Evolutionary conservation across 53 echinoderm and acorn worm species (phyloP).

Genomic region (Astropecten irregularis): DNA sequence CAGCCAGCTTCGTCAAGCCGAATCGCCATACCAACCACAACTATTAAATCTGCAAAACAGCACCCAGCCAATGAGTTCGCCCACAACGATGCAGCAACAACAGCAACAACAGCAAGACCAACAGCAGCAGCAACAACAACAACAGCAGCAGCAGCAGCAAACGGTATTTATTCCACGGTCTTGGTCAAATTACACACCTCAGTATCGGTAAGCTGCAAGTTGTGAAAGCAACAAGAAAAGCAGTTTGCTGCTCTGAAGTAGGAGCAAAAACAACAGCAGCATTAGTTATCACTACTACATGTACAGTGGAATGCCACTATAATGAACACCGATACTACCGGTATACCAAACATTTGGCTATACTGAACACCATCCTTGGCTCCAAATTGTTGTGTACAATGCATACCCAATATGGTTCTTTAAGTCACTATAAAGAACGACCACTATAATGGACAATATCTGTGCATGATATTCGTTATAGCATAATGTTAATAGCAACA

Average conservation of each 20-base stretch:
- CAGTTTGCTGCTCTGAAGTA: background rate
- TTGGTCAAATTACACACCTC: slow-evolving; percentile 50
- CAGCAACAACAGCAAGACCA: slow-evolving; percentile 53
- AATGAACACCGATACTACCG: too few species aligned
- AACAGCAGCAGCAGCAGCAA: slow-evolving; percentile 63
- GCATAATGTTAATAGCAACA: too few species aligned
- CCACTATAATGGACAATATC: too few species aligned
- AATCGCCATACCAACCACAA: slow-evolving; percentile 68
- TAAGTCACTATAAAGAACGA: too few species aligned
- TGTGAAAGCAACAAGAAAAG: background rate
- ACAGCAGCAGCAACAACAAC: slow-evolving; percentile 43
- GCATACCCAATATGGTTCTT: too few species aligned
- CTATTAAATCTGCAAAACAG: slow-evolving; percentile 78
- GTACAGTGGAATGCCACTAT: too few species aligned
- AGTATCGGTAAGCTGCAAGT: slow-evolving; percentile 41
- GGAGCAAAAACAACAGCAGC: too few species aligned
- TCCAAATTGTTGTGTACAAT: too few species aligned
- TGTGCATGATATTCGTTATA: too few species aligned
- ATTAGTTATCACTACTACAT: too few species aligned
- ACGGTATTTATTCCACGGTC: slow-evolving; percentile 64
- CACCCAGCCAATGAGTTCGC: slow-evolving; percentile 71
- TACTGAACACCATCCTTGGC: too few species aligned
- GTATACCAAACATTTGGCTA: too few species aligned
- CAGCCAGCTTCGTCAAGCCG: slow-evolving; percentile 61
- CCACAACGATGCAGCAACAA: slow-evolving; percentile 23